Evolutionary conservation across 2,113 vertebrate species (phyloP), one percentile per base, ranked within the genome.

Genomic region (Furnarius figulus): DNA sequence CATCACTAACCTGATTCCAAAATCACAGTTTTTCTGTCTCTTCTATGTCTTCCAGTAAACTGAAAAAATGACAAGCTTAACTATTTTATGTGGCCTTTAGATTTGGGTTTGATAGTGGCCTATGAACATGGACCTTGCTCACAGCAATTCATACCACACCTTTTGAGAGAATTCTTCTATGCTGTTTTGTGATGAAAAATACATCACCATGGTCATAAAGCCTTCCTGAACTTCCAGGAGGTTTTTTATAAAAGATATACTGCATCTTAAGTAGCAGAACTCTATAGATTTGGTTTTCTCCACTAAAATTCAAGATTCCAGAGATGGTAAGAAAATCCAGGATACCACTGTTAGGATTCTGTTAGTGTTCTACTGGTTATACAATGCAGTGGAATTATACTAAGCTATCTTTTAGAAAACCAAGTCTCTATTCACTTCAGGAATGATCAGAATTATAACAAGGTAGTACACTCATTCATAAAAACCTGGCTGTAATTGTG

Each of bases 361-460:
- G 9, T 18, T 80, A 46, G 24, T 47, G 10, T 58, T 20, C 37
- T 42, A 9, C 30, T 35, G 33, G 18, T 86, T 83, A 49, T 39
- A 55, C 8, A 2, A 25, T 28, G 7, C 23, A 76, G 19, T 68
- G 30, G 74, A 83, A 95, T 91, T 55, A 53, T 56, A 30, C 31
- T 75, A 89, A 95, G 61, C 33, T 68, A 35, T 53, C 9, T 18
- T 96, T 95, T 76, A 77, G 14, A 53, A 77, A 79, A 90, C 24
- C 13, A 70, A 66, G 9, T 63, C 75, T 92, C 46, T 53, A 52
- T 70, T 14, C 15, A 47, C 59, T 86, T 86, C 62, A 81, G 47
- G 77, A 97, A 91, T 50, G 55, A 42, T 82, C 11, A 67, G 74
- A 96, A 93, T 95, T 88, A 23, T 66, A 94, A 94, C 44, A 66